phyloP scores from a whole-genome alignment of 2,888 invertebrate genomes.

The Sicus ferrugineus region DNA sequence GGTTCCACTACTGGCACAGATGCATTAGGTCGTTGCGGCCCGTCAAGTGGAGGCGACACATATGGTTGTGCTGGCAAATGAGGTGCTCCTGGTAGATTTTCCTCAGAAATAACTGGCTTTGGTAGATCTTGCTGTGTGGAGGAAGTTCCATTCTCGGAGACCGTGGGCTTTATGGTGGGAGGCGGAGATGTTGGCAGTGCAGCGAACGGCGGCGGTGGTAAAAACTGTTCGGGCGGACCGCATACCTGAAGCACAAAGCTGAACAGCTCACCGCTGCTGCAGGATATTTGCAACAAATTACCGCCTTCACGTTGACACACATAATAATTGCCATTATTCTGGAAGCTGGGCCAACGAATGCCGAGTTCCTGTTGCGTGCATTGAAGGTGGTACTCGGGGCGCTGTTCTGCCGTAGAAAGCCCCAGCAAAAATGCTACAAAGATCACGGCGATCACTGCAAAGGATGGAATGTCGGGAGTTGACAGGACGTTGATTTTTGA shows the following conservation, averaged over 20 bases:
- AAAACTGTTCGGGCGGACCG: slow-evolving; percentile 49
- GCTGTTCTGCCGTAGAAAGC: background rate
- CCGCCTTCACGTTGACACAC: slow-evolving; percentile 52
- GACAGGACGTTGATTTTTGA: background rate
- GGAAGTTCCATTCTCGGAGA: slow-evolving; percentile 28
- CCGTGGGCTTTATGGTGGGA: slow-evolving; percentile 36
- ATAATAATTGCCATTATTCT: slow-evolving; percentile 55
- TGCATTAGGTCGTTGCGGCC: background rate
- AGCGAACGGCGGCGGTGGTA: slow-evolving; percentile 55
- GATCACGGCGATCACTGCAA: slow-evolving; percentile 50
- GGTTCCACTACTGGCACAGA: background rate
- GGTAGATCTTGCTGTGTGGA: slow-evolving; percentile 4
- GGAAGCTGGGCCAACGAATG: slow-evolving; percentile 61
- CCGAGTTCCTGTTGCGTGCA: slow-evolving; percentile 55
- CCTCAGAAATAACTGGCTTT: background rate
- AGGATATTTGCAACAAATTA: slow-evolving; percentile 48
- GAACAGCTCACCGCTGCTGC: slow-evolving; percentile 56
- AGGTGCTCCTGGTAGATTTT: background rate
- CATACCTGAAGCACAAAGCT: slow-evolving; percentile 59
- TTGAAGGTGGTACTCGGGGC: slow-evolving; percentile 49
- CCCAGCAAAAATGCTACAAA: slow-evolving; percentile 47
- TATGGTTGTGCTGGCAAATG: background rate
- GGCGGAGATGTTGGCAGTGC: slow-evolving; percentile 52
- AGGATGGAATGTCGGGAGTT: background rate
- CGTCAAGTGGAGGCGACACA: slow-evolving; percentile 3